Evolutionary conservation across 2,113 vertebrate genomes (phyloP).

Genomic region (Zingel zingel): DNA sequence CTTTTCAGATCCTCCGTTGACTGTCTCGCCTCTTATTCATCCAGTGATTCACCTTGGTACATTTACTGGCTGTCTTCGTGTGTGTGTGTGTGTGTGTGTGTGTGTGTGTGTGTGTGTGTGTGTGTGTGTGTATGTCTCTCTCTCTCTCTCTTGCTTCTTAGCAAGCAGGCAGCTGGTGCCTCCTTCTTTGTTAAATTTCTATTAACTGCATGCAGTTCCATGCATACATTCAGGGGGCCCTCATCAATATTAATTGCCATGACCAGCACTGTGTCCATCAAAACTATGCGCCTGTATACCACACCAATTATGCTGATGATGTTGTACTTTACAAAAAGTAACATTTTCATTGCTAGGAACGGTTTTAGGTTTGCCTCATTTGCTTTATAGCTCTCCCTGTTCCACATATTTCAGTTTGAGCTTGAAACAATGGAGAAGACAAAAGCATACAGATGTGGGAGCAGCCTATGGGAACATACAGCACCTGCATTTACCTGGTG

Average conservation of each 20-base stretch:
- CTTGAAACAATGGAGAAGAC: neutral
- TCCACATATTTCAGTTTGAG: neutral
- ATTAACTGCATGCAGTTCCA: conserved; percentile 14
- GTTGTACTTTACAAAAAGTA: conserved; percentile 11
- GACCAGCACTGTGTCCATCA: neutral
- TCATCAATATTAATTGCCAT: conserved; percentile 32
- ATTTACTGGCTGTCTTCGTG: neutral
- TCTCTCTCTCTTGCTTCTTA: neutral
- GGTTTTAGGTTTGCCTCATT: neutral
- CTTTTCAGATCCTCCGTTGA: neutral
- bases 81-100: neutral
- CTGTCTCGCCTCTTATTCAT: conserved; percentile 17
- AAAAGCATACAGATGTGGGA: neutral
- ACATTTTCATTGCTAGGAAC: neutral
- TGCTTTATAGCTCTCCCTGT: neutral
- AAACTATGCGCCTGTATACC: neutral
- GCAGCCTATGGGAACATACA: neutral
- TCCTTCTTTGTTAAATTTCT: conserved; percentile 11
- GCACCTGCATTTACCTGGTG: neutral
- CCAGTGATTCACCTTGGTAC: conserved; percentile 3
- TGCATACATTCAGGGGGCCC: neutral
- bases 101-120: neutral
- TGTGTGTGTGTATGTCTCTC: neutral
- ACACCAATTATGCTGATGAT: conserved; percentile 4
- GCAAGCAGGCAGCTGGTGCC: conserved; percentile 4